Evolutionary conservation across 2,113 vertebrate genomes (phyloP).

Genomic region (Aplodontia rufa): DNA sequence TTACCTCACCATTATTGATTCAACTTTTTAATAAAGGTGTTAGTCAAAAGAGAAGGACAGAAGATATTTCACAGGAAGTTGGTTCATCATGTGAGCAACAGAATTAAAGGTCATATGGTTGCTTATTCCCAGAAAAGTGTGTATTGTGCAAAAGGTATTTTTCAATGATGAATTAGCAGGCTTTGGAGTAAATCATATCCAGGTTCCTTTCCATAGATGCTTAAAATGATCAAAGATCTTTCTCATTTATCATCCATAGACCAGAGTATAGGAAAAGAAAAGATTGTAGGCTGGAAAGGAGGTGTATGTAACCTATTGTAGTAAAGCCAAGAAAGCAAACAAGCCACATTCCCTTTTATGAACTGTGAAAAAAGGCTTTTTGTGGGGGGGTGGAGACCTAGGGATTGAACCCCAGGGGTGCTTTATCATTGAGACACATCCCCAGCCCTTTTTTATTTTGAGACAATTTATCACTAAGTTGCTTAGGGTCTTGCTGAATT

Average conservation of each 20-base stretch:
- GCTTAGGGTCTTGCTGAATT: too few relatives aligned
- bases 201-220: not conserved
- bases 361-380: not conserved
- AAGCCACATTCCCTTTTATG: not conserved
- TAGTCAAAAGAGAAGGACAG: not conserved
- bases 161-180: not conserved
- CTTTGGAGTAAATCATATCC: conserved; percentile 3
- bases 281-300: not conserved
- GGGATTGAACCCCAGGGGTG: too few relatives aligned
- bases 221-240: not conserved
- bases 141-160: not conserved
- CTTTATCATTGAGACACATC: too few relatives aligned
- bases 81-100: not conserved
- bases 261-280: not conserved
- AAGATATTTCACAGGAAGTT: not conserved
- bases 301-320: not conserved
- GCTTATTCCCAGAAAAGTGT: not conserved
- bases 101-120: not conserved
- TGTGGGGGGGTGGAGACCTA: too few relatives aligned
- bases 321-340: not conserved
- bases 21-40: not conserved
- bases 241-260: not conserved
- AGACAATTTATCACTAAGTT: too few relatives aligned
- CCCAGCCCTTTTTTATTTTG: too few relatives aligned
- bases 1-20: not conserved